phyloP scores from a whole-genome alignment of 1,140 invertebrate species.

The Tetragonula clypearis region DNA sequence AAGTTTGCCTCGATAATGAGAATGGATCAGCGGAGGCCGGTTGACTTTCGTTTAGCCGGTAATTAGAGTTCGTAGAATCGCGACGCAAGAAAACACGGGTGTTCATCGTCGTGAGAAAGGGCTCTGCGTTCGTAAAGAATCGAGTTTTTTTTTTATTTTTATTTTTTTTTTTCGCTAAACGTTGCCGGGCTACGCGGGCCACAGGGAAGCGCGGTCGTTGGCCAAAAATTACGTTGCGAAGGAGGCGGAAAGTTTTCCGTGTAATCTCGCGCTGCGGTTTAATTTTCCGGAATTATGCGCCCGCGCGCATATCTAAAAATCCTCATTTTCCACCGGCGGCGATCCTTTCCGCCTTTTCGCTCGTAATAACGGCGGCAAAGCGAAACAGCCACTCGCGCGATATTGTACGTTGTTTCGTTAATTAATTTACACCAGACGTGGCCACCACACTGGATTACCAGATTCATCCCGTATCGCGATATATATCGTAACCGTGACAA shows the following conservation, averaged over 20 bases:
- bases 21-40: not conserved
- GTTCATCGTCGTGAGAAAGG: too few relatives aligned
- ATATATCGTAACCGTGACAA: not conserved
- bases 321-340: constrained; percentile 34
- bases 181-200: not conserved
- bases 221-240: constrained; percentile 30
- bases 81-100: not conserved
- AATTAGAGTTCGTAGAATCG: not conserved
- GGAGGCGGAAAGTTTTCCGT: constrained; percentile 34
- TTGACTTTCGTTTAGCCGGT: not conserved
- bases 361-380: constrained; percentile 44
- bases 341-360: constrained; percentile 54
- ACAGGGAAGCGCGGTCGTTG: not conserved
- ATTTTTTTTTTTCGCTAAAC: not conserved
- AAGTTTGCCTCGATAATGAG: constrained; percentile 12
- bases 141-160: not conserved
- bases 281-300: constrained; percentile 53
- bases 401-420: constrained; percentile 50
- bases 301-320: constrained; percentile 42
- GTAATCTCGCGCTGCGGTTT: constrained; percentile 54
- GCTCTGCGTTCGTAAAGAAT: not conserved
- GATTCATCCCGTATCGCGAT: not conserved
- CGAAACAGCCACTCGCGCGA: not conserved
- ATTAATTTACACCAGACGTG: constrained; percentile 57
- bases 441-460: constrained; percentile 40